phyloP scores from a whole-genome alignment of 2,888 invertebrate genomes.

The Harpalus rubripes region DNA sequence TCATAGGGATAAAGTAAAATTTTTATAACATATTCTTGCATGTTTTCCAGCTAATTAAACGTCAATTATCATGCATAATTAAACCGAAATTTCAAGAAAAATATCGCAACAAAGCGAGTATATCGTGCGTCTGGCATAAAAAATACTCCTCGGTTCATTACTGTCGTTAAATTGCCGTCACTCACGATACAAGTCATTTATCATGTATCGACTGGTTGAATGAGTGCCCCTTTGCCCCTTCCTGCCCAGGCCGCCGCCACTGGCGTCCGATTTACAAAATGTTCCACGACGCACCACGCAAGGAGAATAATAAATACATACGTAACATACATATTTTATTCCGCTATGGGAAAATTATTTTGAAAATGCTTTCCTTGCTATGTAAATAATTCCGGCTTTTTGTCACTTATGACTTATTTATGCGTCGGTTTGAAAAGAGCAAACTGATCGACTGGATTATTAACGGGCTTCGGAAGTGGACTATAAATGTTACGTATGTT shows the following conservation, averaged over 20 bases:
- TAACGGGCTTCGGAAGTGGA: constrained; percentile 37
- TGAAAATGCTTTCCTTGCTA: constrained; percentile 72
- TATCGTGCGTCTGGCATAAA: constrained; percentile 46
- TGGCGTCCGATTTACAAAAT: constrained; percentile 60
- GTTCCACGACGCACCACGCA: constrained; percentile 59
- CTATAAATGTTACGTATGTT: constrained; percentile 37
- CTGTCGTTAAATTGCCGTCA: constrained; percentile 52
- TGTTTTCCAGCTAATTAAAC: constrained; percentile 12
- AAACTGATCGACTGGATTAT: constrained; percentile 51
- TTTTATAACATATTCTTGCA: constrained; percentile 32
- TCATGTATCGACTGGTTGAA: constrained; percentile 49
- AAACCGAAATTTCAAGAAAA: constrained; percentile 40
- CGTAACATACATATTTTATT: constrained; percentile 74
- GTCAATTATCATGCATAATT: constrained; percentile 25
- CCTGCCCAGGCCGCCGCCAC: constrained; percentile 9
- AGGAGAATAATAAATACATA: constrained; percentile 69
- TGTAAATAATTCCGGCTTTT: constrained; percentile 54
- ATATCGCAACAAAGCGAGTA: constrained; percentile 48
- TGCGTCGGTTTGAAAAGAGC: constrained; percentile 45
- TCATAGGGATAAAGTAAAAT: not conserved
- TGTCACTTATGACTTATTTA: constrained; percentile 55
- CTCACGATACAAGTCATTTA: constrained; percentile 55
- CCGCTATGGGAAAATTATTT: constrained; percentile 74
- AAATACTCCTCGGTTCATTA: constrained; percentile 51
- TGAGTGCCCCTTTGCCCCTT: constrained; percentile 10